Evolutionary conservation across 1,140 invertebrate species (phyloP), one percentile per base, ranked within the genome.

Genomic region (Lethocerus indicus): DNA sequence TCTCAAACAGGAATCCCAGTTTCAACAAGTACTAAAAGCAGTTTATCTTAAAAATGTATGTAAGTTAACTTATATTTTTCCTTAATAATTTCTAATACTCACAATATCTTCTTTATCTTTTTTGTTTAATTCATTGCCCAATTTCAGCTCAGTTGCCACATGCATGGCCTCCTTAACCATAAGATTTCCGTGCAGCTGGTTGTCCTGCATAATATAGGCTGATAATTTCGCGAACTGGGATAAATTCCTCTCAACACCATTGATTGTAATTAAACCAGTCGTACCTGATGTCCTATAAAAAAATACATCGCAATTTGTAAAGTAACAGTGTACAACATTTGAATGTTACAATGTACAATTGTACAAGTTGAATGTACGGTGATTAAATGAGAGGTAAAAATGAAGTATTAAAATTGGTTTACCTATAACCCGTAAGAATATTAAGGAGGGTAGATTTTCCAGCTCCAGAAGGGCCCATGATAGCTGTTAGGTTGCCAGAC

Each of bases 181-280:
- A 41, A 96, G 73, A 69, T 95, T 91, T 0, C 81, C 83, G 56
- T 94, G 83, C 5, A 97, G 73, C 63, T 95, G 87, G 70, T 96
- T 95, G 61, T 96, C 89, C 66, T 96, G 93, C 89, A 95, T 95
- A 61, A 96, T 96, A 67, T 96, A 97, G 59, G 87, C 90, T 0
- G 89, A 92, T 52, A 94, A 74, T 70, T 95, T 95, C 29, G 88
- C 76, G 68, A 95, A 97, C 53, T 79, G 76, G 49, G 87, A 82
- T 51, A 93, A 64, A 65, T 93, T 86, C 47, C 92, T 75, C 59
- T 88, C 84, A 54, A 78, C 73, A 0, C 85, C 87, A 61, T 93
- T 93, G 66, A 87, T 83, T 44, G 82, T 82, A 47, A 87, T 81
- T 55, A 79, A 81, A 18, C 84, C 84, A 57, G 81, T 75, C 62